Evolutionary conservation across 2,113 vertebrate species (phyloP).

Genomic region (Macroglossus sobrinus): DNA sequence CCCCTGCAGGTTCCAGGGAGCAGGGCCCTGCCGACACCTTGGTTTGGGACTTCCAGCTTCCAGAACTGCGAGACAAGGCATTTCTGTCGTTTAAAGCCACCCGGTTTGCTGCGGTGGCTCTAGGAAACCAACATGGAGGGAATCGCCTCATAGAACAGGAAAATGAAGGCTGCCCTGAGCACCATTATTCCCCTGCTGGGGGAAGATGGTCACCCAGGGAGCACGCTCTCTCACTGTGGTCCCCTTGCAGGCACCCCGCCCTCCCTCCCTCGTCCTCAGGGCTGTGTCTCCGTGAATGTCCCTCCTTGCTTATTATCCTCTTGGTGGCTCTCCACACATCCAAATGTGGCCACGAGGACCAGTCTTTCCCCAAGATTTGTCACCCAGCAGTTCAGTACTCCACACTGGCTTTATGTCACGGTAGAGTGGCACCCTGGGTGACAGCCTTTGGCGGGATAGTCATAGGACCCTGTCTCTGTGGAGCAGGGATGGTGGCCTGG

Average conservation of each 20-base stretch:
- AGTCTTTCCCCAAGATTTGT: not conserved
- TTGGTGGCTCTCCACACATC: not conserved
- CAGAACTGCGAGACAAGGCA: not conserved
- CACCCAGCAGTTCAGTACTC: not conserved
- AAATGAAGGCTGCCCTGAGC: not conserved
- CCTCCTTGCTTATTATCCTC: not conserved
- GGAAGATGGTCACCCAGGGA: not conserved
- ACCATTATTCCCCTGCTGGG: not conserved
- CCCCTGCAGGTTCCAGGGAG: not conserved
- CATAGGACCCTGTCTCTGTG: not conserved
- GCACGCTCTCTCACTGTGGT: not conserved
- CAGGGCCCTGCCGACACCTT: not conserved
- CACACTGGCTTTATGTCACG: not conserved
- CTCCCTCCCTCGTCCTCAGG: not conserved
- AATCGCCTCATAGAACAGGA: not conserved
- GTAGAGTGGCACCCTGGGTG: not conserved
- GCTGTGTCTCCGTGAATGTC: not conserved
- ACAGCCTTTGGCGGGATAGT: not conserved
- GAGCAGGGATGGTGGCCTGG: fast-evolving
- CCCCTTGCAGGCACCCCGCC: fast-evolving
- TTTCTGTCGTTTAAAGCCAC: not conserved
- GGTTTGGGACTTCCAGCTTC: not conserved
- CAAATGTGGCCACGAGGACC: not conserved
- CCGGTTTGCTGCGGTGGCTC: not conserved
- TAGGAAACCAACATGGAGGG: not conserved